Conservation (phyloP, 1,140 invertebrate species). For the Yoshiicerus persimilis region DNA sequence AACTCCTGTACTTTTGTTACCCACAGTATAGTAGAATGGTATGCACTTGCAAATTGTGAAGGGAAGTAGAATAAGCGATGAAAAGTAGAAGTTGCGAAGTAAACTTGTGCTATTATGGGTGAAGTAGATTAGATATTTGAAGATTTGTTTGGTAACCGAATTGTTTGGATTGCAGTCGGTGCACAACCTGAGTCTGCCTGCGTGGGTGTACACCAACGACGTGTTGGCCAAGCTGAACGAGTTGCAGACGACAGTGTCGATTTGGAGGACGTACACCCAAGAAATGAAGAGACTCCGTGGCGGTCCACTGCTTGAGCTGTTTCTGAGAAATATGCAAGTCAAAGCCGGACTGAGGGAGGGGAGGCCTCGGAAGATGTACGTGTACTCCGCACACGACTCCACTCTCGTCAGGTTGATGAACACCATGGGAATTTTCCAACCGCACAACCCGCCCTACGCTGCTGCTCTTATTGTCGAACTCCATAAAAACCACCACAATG, state of each 20-base stretch:
- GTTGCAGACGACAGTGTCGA: slow-evolving; percentile 60
- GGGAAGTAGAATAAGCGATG: too few species aligned
- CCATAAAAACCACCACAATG: slow-evolving; percentile 54
- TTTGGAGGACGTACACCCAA: slow-evolving; percentile 57
- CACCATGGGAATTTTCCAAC: slow-evolving; percentile 67
- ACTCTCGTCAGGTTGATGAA: slow-evolving; percentile 76
- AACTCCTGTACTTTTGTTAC: too few species aligned
- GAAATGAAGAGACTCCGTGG: slow-evolving; percentile 59
- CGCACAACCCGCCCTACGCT: slow-evolving; percentile 71
- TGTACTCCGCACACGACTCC: slow-evolving; percentile 81
- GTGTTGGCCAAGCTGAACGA: slow-evolving; percentile 56
- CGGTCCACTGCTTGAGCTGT: slow-evolving; percentile 32
- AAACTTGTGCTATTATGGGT: too few species aligned
- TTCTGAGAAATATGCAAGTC: slow-evolving; percentile 40
- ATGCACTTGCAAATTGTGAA: too few species aligned
- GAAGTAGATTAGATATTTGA: too few species aligned
- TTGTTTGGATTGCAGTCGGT: neutral
- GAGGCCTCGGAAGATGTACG: slow-evolving; percentile 65
- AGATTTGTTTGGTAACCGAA: neutral
- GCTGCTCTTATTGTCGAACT: slow-evolving; percentile 74
- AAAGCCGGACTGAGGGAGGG: slow-evolving; percentile 50
- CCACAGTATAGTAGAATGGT: too few species aligned
- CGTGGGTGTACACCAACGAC: slow-evolving; percentile 63
- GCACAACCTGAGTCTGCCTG: slow-evolving; percentile 71
- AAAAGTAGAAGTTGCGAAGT: too few species aligned